phyloP scores from a whole-genome alignment of 1,140 invertebrate species.

The Ceratosolen fusciceps region DNA sequence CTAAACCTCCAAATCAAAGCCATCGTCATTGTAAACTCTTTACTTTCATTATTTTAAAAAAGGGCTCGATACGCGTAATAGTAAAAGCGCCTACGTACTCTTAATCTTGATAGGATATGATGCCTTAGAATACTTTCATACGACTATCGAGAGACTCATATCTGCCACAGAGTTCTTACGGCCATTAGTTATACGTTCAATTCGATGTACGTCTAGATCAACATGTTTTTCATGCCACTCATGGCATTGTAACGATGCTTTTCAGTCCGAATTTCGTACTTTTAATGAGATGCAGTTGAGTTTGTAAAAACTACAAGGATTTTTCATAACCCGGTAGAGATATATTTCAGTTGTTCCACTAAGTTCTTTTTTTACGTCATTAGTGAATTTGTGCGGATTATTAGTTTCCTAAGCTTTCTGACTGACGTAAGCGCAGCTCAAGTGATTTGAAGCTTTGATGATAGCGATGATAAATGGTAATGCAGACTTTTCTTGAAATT shows the following conservation, averaged over 20 bases:
- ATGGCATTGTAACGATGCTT: neutral
- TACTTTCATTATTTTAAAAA: constrained; percentile 37
- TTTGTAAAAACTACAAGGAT: constrained; percentile 21
- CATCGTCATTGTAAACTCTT: constrained; percentile 1
- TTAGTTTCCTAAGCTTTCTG: constrained; percentile 40
- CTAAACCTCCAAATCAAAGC: constrained; percentile 24
- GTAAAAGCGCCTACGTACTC: neutral
- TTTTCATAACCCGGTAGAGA: neutral
- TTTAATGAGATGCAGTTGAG: constrained; percentile 8
- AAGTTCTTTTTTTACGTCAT: neutral
- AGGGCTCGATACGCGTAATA: neutral
- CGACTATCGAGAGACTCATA: constrained; percentile 12
- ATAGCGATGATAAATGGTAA: neutral
- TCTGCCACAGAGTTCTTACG: constrained; percentile 3
- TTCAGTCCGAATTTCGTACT: neutral
- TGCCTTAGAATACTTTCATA: neutral
- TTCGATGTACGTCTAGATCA: constrained; percentile 4
- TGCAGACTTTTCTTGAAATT: constrained; percentile 33
- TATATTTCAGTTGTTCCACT: neutral
- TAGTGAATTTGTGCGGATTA: constrained; percentile 21
- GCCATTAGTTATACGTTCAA: constrained; percentile 24
- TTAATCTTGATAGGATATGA: neutral
- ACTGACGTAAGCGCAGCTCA: neutral
- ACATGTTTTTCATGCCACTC: constrained; percentile 11
- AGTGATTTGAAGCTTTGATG: constrained; percentile 3